These are phyloP conservation scores for Drosophila azteca DNA, from an alignment of 1,140 invertebrate species.

Conservation along the genomic window DNA sequence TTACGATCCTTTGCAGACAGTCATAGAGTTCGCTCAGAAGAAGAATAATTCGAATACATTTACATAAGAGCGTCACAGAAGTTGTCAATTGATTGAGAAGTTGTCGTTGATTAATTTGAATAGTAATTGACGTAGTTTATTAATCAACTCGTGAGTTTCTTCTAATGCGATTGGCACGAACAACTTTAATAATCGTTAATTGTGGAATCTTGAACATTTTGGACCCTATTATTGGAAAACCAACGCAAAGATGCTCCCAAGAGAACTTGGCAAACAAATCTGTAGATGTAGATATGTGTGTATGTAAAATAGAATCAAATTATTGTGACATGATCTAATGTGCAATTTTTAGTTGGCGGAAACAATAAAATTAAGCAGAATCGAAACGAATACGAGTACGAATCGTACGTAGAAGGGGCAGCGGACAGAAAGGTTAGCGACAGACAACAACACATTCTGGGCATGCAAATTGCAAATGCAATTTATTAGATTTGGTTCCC, in stretches of 20 bases:
- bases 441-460: constrained; percentile 27
- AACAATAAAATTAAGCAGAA: constrained; percentile 43
- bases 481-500: constrained; percentile 63
- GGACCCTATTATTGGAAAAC: constrained; percentile 5
- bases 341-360: constrained; percentile 69
- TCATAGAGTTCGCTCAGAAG: neutral
- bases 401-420: constrained; percentile 24
- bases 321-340: constrained; percentile 80
- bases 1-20: constrained; percentile 18
- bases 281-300: neutral
- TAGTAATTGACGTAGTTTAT: constrained; percentile 49
- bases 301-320: constrained; percentile 52
- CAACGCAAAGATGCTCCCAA: constrained; percentile 14
- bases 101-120: constrained; percentile 21
- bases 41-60: neutral
- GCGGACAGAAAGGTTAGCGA: constrained; percentile 33
- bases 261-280: neutral
- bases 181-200: constrained; percentile 21
- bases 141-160: constrained; percentile 28
- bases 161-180: constrained; percentile 36
- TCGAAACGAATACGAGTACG: neutral
- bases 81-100: constrained; percentile 32
- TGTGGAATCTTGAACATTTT: constrained; percentile 10
- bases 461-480: constrained; percentile 61
- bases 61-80: neutral